Evolutionary conservation across 2,113 vertebrate genomes (phyloP).

Genomic region (Monarcha castaneiventris): DNA sequence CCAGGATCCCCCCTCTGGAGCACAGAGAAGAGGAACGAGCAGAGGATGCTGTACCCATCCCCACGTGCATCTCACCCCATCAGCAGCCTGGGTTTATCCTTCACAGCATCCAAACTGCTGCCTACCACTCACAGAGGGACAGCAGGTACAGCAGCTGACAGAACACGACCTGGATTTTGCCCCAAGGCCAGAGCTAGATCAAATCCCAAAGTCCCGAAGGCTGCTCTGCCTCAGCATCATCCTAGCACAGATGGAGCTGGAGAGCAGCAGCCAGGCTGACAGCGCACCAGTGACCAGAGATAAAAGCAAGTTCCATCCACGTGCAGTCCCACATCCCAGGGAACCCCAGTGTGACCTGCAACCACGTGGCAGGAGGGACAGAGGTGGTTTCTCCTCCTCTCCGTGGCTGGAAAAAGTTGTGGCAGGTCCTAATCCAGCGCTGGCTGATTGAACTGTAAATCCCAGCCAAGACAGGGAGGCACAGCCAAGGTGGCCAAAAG

Average conservation of each 20-base stretch:
- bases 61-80: neutral
- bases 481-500: neutral
- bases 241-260: rapidly evolving
- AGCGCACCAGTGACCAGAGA: neutral
- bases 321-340: neutral
- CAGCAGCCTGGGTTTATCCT: neutral
- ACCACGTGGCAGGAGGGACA: neutral
- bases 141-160: neutral
- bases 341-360: neutral
- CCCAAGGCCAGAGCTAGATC: neutral
- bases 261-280: neutral
- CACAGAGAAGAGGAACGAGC: rapidly evolving
- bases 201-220: neutral
- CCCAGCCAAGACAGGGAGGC: neutral
- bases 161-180: neutral
- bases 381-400: neutral
- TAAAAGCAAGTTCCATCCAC: neutral
- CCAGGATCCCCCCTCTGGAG: neutral
- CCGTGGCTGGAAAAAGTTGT: neutral
- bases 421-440: neutral
- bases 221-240: neutral
- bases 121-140: neutral
- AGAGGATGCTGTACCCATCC: neutral
- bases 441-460: neutral
- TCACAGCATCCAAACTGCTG: neutral